Conservation (phyloP, 2,797 vertebrate genomes). For the Mustela erminea region DNA sequence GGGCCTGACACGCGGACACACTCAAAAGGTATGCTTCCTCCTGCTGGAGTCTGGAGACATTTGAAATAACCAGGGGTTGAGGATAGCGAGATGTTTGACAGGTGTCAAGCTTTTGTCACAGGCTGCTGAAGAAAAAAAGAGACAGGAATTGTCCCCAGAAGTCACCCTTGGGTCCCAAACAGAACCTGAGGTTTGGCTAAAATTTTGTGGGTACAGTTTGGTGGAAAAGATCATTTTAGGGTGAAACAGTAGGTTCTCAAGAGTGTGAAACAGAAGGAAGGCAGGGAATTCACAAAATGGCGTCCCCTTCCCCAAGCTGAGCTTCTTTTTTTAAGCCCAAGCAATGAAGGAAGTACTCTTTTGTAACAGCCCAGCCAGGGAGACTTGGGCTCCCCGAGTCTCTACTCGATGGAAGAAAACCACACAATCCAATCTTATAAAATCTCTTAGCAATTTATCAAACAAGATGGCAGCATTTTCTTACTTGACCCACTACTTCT, state of each 20-base stretch:
- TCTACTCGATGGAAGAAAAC: not conserved
- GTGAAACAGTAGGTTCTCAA: not conserved
- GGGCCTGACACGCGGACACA: not conserved
- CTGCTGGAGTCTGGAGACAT: not conserved
- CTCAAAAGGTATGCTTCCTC: not conserved
- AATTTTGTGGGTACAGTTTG: not conserved
- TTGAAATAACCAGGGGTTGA: not conserved
- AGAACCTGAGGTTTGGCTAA: not conserved
- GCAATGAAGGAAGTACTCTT: not conserved
- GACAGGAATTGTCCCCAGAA: not conserved
- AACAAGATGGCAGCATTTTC: not conserved
- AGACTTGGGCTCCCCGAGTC: not conserved
- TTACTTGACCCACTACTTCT: not conserved
- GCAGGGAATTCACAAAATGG: not conserved
- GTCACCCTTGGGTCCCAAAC: not conserved
- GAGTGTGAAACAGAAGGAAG: not conserved
- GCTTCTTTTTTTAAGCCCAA: not conserved
- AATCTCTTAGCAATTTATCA: not conserved
- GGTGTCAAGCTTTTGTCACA: not conserved
- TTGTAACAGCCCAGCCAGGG: not conserved
- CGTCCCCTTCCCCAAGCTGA: not conserved
- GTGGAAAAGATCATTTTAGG: not conserved
- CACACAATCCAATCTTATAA: not conserved
- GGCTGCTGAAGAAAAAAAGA: not conserved
- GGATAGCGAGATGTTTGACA: not conserved